Conservation (phyloP, 2,113 vertebrate species). For the Plecturocebus donacophilus region DNA sequence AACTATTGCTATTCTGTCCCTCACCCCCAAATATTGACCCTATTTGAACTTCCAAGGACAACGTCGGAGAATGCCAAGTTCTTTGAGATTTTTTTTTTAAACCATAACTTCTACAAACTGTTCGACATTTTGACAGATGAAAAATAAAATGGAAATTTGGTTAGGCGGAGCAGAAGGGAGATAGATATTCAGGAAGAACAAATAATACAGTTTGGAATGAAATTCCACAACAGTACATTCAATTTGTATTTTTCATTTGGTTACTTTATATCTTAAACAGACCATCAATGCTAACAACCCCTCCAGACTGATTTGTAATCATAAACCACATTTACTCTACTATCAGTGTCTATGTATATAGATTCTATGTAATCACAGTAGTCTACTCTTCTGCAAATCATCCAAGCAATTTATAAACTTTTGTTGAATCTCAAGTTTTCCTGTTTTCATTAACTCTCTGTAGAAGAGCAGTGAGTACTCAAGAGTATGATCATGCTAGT, state of each 20-base stretch:
- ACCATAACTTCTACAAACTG: background rate
- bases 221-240: background rate
- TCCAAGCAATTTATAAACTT: background rate
- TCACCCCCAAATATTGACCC: background rate
- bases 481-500: background rate
- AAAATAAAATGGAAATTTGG: constrained; percentile 21
- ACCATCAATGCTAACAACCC: background rate
- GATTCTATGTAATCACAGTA: background rate
- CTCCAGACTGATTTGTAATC: background rate
- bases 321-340: background rate
- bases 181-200: background rate
- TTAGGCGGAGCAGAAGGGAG: background rate
- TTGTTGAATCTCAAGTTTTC: background rate
- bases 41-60: background rate
- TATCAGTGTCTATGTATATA: background rate
- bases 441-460: background rate
- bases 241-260: constrained; percentile 11
- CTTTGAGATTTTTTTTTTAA: background rate
- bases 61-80: background rate
- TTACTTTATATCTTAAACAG: constrained; percentile 21
- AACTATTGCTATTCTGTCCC: background rate
- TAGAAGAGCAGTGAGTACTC: background rate
- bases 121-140: background rate
- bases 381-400: constrained; percentile 3
- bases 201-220: background rate